Conservation (phyloP, 2,113 vertebrate genomes). For the Lophura nycthemera region DNA sequence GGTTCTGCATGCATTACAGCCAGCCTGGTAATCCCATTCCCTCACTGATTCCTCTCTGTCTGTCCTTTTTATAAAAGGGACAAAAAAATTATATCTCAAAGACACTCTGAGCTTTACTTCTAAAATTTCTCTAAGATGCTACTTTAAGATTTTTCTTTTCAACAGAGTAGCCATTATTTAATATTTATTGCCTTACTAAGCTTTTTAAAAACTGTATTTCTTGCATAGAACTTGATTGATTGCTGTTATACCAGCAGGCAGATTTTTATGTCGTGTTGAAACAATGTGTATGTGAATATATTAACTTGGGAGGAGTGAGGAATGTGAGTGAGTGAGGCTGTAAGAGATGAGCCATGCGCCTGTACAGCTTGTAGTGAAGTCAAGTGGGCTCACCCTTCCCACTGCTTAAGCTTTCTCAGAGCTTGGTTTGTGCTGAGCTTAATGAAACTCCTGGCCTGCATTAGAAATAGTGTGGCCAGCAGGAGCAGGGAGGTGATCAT, state of each 20-base stretch:
- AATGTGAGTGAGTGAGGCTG: fast-evolving
- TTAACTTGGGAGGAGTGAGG: neutral
- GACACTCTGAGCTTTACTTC: neutral
- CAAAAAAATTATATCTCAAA: neutral
- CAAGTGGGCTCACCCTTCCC: neutral
- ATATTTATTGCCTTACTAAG: neutral
- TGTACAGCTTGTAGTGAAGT: neutral
- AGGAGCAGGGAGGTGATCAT: no score
- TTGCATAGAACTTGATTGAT: neutral
- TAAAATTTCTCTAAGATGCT: neutral
- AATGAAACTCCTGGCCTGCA: no score
- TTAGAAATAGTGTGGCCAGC: no score
- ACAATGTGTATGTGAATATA: neutral
- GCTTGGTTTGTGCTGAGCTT: neutral
- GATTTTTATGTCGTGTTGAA: neutral
- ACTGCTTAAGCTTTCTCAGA: neutral
- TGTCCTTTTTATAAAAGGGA: neutral
- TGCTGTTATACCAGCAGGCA: fast-evolving
- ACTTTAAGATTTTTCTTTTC: neutral
- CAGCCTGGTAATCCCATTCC: neutral
- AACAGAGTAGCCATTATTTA: neutral
- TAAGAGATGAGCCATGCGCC: neutral
- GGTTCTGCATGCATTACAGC: neutral
- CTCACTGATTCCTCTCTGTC: neutral
- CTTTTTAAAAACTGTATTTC: neutral